A percentile compares a stretch with the other conserved stretches of the same genome.
Evolutionary conservation across 2,113 vertebrate species (phyloP).

Genomic region (Sigmodon hispidus): DNA sequence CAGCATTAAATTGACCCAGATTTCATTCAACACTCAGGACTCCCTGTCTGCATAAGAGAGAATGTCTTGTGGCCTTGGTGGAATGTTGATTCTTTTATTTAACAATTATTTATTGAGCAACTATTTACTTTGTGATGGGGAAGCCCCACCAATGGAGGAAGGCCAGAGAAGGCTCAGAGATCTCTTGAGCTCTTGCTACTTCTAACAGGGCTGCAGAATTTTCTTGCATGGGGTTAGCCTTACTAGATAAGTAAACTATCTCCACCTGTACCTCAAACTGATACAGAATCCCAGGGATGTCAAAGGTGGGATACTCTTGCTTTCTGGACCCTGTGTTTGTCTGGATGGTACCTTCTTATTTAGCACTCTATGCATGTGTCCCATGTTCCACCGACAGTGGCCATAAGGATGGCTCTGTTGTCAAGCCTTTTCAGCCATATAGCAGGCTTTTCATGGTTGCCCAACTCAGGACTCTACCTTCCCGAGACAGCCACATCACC

Average conservation of each 20-base stretch:
- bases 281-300: background rate
- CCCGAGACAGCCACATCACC: background rate
- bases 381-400: background rate
- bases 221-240: background rate
- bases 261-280: background rate
- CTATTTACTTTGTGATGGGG: too few species aligned
- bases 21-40: background rate
- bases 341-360: background rate
- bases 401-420: background rate
- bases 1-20: background rate
- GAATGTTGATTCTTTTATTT: background rate
- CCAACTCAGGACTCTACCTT: background rate
- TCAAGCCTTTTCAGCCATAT: background rate
- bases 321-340: background rate
- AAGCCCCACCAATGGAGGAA: rapidly evolving
- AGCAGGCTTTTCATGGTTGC: background rate
- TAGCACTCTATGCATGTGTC: background rate
- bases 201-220: background rate
- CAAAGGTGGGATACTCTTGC: background rate
- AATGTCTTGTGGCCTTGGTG: background rate
- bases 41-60: background rate
- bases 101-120: background rate
- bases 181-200: background rate
- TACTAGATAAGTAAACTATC: background rate
- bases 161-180: background rate